Conservation (phyloP, 2,888 invertebrate genomes). For the Chloromyia formosa region DNA sequence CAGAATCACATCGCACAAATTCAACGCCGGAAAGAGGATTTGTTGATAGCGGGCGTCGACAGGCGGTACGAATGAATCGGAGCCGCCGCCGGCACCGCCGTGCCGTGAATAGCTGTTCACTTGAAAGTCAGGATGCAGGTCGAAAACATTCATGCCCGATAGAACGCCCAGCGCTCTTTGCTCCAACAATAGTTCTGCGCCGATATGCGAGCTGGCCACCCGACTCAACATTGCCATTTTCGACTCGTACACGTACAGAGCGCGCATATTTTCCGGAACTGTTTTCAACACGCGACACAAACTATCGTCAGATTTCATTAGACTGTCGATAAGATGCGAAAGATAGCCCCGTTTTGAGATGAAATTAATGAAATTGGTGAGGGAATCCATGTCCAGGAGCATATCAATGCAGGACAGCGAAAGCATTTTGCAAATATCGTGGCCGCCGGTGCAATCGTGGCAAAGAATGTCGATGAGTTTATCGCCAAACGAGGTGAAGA, state of each 20-base stretch:
- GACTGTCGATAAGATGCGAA: slow-evolving; percentile 82
- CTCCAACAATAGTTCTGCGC: slow-evolving; percentile 72
- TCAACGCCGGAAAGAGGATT: slow-evolving; percentile 82
- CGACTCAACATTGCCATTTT: slow-evolving; percentile 82
- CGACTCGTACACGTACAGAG: slow-evolving; percentile 86
- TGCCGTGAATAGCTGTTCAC: slow-evolving; percentile 54
- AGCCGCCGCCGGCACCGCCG: slow-evolving; percentile 54
- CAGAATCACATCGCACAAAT: slow-evolving; percentile 82
- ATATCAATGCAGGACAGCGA: slow-evolving; percentile 84
- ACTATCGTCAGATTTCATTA: slow-evolving; percentile 78
- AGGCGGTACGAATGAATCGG: slow-evolving; percentile 68
- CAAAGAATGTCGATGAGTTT: slow-evolving; percentile 83
- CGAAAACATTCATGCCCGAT: slow-evolving; percentile 75
- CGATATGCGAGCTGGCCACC: slow-evolving; percentile 73
- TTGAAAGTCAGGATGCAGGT: slow-evolving; percentile 76
- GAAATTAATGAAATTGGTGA: slow-evolving; percentile 72
- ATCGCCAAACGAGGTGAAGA: slow-evolving; percentile 80
- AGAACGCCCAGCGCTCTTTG: slow-evolving; percentile 70
- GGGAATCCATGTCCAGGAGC: slow-evolving; percentile 77
- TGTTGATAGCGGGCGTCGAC: slow-evolving; percentile 80
- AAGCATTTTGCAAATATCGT: slow-evolving; percentile 89
- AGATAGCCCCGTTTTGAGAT: slow-evolving; percentile 75
- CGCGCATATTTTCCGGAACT: slow-evolving; percentile 74
- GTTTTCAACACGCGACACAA: slow-evolving; percentile 72
- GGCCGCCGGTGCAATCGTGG: slow-evolving; percentile 86